Conservation (phyloP, 2,113 vertebrate genomes). For the Eclectus roratus region DNA sequence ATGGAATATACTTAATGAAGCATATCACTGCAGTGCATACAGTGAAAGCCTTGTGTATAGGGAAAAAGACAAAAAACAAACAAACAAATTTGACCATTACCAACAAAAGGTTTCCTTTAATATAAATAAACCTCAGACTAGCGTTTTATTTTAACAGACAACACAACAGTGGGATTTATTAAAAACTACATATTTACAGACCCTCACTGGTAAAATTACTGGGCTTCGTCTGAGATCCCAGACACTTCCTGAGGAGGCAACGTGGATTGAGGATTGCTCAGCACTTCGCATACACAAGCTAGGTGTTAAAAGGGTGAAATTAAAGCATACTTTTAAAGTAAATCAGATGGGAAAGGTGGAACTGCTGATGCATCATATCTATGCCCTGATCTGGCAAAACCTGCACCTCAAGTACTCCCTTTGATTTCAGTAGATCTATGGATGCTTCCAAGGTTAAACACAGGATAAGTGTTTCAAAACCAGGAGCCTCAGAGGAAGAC, state of each 20-base stretch:
- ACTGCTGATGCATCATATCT: neutral
- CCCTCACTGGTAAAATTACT: neutral
- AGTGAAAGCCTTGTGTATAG: neutral
- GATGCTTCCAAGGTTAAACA: neutral
- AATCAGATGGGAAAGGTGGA: neutral
- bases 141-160: conserved; percentile 55
- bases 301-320: neutral
- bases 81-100: conserved; percentile 5
- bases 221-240: neutral
- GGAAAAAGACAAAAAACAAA: neutral
- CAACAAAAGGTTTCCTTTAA: conserved; percentile 12
- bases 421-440: neutral
- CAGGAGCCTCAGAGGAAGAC: neutral
- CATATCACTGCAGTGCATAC: neutral
- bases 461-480: neutral
- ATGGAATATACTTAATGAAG: conserved; percentile 22
- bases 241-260: conserved; percentile 53
- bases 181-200: conserved; percentile 70
- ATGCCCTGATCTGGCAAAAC: neutral
- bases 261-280: neutral
- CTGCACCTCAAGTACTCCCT: neutral
- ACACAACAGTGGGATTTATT: conserved; percentile 38
- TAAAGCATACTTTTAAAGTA: neutral
- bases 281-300: neutral
- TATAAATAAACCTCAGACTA: conserved; percentile 65